Evolutionary conservation across 2,888 invertebrate species (phyloP), one percentile per base, ranked within the genome.

Genomic region (Agrenia bidenticulata): DNA sequence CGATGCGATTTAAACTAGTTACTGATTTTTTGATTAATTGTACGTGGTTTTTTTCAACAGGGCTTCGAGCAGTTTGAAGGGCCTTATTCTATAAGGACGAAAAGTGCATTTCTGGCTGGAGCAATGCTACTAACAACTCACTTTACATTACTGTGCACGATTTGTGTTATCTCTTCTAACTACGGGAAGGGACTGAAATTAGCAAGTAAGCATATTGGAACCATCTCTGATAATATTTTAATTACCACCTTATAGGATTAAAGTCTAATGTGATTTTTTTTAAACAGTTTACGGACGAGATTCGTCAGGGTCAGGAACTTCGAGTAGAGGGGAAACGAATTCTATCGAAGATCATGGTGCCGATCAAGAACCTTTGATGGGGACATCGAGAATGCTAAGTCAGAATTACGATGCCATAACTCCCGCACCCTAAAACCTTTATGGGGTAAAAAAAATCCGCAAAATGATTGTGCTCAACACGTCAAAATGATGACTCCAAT

Each of bases 171-270:
- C 7, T 57, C 65, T n/a, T 69, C 64, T 37, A 73, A 74, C 58
- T 74, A 69, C 55, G 70, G 69, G 11, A 69, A 70, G 19, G 74
- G 74, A n/a, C 63, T 74, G 4, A 51, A 61, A 23, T 53, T 59
- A n/a, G 63, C 69, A 64, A 67, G 74, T 74, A 69, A 58, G 57
- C 13, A 17, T 41, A 11, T n/a, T 41, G 32, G 13, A 13, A n/a
- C 11, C n/a, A n/a, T n/a, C n/a, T n/a, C n/a, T n/a, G n/a, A n/a
- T n/a, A n/a, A n/a, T n/a, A n/a, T n/a, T n/a, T n/a, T 9, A 21
- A 23, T 4, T 53, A 53, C 9, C 7, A 15, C 15, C 9, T 23
- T 53, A 21, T 53, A 19, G n/a, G 4, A 32, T 32, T 32, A 32
- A 41, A 17, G 23, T 9, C 13, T 17, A 57, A 50, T 13, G 45